Percentiles rank a stretch among this genome's conserved stretches.
Evolutionary conservation across 2,888 invertebrate genomes (phyloP).

Genomic region (Rhopalosiphum nymphaeae): DNA sequence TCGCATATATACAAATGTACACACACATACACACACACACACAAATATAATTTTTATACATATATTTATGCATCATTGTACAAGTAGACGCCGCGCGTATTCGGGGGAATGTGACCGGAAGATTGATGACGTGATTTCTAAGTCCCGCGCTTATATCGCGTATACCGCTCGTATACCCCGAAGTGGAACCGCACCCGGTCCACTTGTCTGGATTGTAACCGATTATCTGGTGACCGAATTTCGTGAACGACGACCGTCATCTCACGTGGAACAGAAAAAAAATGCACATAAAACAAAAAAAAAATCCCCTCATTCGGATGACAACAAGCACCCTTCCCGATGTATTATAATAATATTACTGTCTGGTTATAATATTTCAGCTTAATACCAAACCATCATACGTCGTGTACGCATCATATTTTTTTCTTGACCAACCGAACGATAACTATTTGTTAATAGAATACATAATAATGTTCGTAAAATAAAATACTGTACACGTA

Average conservation of each 20-base stretch:
- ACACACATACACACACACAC: not conserved
- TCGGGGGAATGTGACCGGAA: constrained; percentile 31
- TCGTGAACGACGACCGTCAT: not conserved
- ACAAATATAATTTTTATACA: not conserved
- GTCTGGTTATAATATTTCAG: not conserved
- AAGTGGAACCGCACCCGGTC: not conserved
- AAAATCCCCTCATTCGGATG: not conserved
- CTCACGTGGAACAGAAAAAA: not conserved
- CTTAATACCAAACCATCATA: not conserved
- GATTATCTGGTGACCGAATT: not conserved
- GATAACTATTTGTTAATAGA: not conserved
- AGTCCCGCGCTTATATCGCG: not conserved
- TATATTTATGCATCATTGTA: not conserved
- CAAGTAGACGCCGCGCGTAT: not conserved
- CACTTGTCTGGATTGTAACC: not conserved
- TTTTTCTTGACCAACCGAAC: not conserved
- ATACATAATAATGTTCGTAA: not conserved
- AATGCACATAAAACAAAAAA: not conserved
- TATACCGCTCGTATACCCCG: not conserved
- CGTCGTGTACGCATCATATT: not conserved
- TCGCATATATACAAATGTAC: constrained; percentile 21
- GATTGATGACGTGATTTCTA: constrained; percentile 55
- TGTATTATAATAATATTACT: not conserved
- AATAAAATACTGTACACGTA: not conserved
- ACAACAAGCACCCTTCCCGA: not conserved